Evolutionary conservation across 2,797 vertebrate species (phyloP).

Genomic region (Pipistrellus pipistrellus): DNA sequence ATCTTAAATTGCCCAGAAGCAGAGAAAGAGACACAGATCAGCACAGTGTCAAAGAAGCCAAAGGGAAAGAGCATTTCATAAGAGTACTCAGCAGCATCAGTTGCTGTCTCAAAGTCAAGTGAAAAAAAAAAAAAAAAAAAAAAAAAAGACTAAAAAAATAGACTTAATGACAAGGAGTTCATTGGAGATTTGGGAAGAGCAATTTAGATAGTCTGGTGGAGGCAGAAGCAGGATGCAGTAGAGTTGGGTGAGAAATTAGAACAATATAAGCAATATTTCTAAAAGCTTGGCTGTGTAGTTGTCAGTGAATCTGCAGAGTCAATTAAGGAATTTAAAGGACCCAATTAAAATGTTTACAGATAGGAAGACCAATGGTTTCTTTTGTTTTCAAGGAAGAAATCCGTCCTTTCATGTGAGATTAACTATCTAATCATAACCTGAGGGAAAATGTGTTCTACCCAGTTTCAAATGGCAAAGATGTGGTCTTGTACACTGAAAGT

Average conservation of each 20-base stretch:
- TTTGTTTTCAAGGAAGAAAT: background rate
- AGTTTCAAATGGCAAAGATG: background rate
- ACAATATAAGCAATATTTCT: background rate
- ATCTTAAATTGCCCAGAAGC: slow-evolving; percentile 1
- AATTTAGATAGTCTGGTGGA: background rate
- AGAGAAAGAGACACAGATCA: background rate
- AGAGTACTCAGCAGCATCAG: background rate
- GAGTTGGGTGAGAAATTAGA: background rate
- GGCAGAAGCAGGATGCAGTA: background rate
- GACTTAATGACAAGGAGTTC: background rate
- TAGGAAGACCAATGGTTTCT: background rate
- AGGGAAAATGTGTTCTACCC: background rate
- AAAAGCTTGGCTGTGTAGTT: background rate
- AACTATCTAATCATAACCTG: background rate
- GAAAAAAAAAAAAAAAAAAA: background rate
- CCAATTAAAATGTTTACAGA: background rate
- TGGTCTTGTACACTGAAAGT: background rate
- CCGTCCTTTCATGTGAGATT: background rate
- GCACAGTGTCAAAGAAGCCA: background rate
- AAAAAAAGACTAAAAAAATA: background rate
- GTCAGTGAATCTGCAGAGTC: background rate
- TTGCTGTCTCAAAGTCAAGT: background rate
- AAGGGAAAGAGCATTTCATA: background rate
- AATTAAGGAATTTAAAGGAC: background rate
- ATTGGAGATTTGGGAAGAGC: background rate